These are phyloP conservation scores for Alosa sapidissima DNA, from an alignment of 2,797 vertebrate genomes.

Conservation along the genomic window DNA sequence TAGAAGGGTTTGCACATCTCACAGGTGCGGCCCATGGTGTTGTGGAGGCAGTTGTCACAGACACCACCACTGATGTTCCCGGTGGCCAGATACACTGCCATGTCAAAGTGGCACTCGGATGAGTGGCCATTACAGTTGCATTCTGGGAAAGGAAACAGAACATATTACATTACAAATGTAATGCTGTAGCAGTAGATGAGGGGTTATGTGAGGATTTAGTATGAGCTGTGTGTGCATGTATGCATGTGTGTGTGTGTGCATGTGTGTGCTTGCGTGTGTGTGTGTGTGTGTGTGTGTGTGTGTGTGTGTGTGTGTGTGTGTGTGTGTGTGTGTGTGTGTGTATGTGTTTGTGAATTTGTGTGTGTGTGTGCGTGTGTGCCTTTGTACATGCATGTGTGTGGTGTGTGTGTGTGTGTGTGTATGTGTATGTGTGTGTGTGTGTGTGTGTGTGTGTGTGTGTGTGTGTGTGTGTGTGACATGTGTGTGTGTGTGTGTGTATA, in stretches of 20 bases:
- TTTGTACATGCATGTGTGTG: constrained; percentile 16
- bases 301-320: too few relatives aligned
- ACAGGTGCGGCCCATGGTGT: constrained; percentile 78
- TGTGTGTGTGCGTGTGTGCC: not conserved
- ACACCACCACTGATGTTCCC: constrained; percentile 86
- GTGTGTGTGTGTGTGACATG: too few relatives aligned
- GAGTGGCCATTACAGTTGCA: constrained; percentile 80
- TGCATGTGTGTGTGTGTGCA: not conserved
- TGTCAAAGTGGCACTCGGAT: constrained; percentile 87
- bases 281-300: too few relatives aligned
- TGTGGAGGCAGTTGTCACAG: constrained; percentile 84
- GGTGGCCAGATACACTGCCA: constrained; percentile 88
- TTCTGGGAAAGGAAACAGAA: constrained; percentile 55
- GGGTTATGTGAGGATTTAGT: too few relatives aligned
- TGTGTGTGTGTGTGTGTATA: not conserved
- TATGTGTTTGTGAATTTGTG: too few relatives aligned
- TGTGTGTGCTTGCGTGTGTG: too few relatives aligned
- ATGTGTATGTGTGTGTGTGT: too few relatives aligned
- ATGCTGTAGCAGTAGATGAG: not conserved
- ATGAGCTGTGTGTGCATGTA: not conserved
- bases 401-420: not conserved
- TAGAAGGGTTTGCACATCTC: constrained; percentile 78
- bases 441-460: too few relatives aligned
- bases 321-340: not conserved
- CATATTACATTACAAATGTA: not conserved